These are phyloP conservation scores for Acleris sparsana DNA, from an alignment of 2,888 invertebrate species.

Conservation along the genomic window DNA sequence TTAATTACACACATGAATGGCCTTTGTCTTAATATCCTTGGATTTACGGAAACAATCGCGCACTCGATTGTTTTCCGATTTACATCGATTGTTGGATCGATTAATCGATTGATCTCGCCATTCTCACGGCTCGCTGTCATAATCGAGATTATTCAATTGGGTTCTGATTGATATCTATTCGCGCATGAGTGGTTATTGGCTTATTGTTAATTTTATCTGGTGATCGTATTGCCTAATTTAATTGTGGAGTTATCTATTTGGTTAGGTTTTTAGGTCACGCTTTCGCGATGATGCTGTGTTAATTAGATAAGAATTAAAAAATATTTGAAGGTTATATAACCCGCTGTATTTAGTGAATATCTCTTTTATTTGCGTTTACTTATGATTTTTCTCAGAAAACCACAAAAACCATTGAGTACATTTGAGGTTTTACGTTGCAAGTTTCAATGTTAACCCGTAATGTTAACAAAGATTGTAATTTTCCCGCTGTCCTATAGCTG, in stretches of 20 bases:
- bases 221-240: slow-evolving; percentile 21
- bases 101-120: slow-evolving; percentile 25
- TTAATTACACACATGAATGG: slow-evolving; percentile 15
- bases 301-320: background rate
- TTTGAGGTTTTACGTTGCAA: too few species aligned
- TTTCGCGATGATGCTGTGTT: background rate
- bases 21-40: slow-evolving; percentile 24
- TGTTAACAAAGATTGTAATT: too few species aligned
- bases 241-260: background rate
- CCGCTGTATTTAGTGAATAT: too few species aligned
- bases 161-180: slow-evolving; percentile 25
- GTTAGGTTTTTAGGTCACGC: slow-evolving; percentile 3
- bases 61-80: slow-evolving; percentile 14
- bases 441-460: too few species aligned
- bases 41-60: slow-evolving; percentile 17
- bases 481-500: too few species aligned
- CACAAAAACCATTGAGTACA: too few species aligned
- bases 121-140: slow-evolving; percentile 23
- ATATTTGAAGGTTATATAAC: background rate
- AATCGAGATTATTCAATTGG: slow-evolving; percentile 26
- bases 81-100: slow-evolving; percentile 14
- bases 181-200: slow-evolving; percentile 18
- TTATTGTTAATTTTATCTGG: slow-evolving; percentile 25
- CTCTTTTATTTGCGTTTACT: too few species aligned
- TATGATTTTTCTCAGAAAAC: too few species aligned